phyloP scores from a whole-genome alignment of 2,113 vertebrate genomes.

The Callaeas wilsoni region DNA sequence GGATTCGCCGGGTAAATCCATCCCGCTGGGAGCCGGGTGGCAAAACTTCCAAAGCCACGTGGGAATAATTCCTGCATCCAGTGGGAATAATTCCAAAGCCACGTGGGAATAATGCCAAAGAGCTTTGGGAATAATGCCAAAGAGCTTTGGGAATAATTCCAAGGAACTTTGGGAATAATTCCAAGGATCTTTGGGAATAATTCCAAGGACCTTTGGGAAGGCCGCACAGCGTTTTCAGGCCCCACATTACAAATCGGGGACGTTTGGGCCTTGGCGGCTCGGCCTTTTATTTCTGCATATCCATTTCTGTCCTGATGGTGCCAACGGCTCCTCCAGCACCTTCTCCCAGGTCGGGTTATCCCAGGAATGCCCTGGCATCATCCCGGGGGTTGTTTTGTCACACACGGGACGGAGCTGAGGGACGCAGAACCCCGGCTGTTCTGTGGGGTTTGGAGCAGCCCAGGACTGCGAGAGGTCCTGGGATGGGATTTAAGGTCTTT shows the following conservation, averaged over 20 bases:
- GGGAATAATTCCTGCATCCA: no score
- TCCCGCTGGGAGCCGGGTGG: neutral
- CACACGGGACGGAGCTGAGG: no score
- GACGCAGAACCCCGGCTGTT: neutral
- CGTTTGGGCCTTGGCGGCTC: neutral
- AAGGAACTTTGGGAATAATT: neutral
- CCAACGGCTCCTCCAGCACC: neutral
- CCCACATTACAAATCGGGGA: neutral
- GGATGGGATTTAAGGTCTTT: neutral
- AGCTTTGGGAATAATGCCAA: neutral
- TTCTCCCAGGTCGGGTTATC: neutral
- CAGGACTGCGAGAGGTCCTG: neutral
- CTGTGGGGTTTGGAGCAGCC: neutral
- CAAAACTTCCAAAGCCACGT: neutral
- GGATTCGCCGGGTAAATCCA: neutral
- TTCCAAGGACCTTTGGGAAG: neutral
- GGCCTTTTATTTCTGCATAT: neutral
- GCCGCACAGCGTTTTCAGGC: neutral
- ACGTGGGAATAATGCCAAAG: neutral
- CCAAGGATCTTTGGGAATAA: no score
- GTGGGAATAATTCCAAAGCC: neutral
- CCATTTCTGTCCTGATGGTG: rapidly evolving
- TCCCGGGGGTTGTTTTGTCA: neutral
- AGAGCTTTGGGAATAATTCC: neutral
- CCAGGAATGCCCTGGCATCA: neutral